Evolutionary conservation across 2,888 invertebrate species (phyloP), one percentile per base, ranked within the genome.

Genomic region (Prosapia bicincta): DNA sequence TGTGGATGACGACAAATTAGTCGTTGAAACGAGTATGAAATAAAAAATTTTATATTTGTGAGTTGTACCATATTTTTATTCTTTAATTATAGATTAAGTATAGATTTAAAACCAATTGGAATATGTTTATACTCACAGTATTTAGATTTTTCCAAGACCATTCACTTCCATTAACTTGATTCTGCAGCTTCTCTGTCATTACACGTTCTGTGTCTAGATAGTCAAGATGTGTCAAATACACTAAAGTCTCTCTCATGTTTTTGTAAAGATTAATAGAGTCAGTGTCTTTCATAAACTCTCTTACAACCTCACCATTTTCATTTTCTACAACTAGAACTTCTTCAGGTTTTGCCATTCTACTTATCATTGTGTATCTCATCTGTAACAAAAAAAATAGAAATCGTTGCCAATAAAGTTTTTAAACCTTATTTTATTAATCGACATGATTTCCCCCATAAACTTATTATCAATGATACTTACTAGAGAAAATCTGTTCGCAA

Each of bases 91-190:
- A n/a, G n/a, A n/a, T n/a, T n/a, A n/a, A n/a, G n/a, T n/a, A n/a
- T n/a, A n/a, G n/a, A n/a, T n/a, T n/a, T n/a, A n/a, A n/a, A n/a
- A n/a, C n/a, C n/a, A n/a, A n/a, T n/a, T n/a, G n/a, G n/a, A n/a
- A n/a, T n/a, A n/a, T n/a, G n/a, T n/a, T 15, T 26, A 20, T 32
- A 81, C 83, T 83, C 83, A 90, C 89, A 69, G 99, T 99, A 84
- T 99, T 99, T 75, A 99, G 89, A 86, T 99, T 99, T 86, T 99
- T 99, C 99, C 99, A 99, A 9, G 99, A 99, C 96, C 99, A 99
- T 85, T 99, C 99, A 30, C 91, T 90, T 6, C 99, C 99, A 86
- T 98, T 98, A 2, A 99, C 98, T 88, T 99, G 99, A 85, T 98
- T 97, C 83, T 97, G 94, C 26, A 99, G 87, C 84, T 99, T 99